Evolutionary conservation across 1,140 invertebrate species (phyloP), one percentile per base, ranked within the genome.

Genomic region (Drosophila simulans): DNA sequence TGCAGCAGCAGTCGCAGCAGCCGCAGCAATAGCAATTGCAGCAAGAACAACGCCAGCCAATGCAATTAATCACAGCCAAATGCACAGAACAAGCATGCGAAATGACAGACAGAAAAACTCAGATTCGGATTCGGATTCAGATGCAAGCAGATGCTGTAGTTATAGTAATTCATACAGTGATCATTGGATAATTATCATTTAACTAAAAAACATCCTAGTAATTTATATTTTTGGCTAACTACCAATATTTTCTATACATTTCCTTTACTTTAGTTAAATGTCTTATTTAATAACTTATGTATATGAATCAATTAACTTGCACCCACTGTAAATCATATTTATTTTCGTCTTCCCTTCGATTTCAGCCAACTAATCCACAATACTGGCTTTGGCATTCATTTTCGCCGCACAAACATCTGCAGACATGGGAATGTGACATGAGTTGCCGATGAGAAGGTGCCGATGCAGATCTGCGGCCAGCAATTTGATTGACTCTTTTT

Each of bases 31-130:
- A 3, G 46, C 25, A 51, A 51, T 51, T 51, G 13, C 42, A 39
- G 35, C 43, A 52, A 73, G 49, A 64, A 46, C 64, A 71, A 60
- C 77, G 52, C 60, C 83, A 89, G 84, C 84, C 84, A 89, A 89
- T 89, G 80, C 68, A 89, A 89, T 89, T 89, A 89, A 89, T 89
- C 84, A 89, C 84, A 89, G 85, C 84, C 84, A 84, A 89, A 89
- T 89, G 84, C 77, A 90, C 80, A 89, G 72, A 88, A 88, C 84
- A 80, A 84, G 71, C 80, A 88, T 83, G 68, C 76, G 77, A 84
- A 80, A 73, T 89, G 84, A 80, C 84, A 88, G 75, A 88, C 72
- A 66, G 68, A 70, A 69, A 53, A 58, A 66, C 27, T 60, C 49
- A 12, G 55, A 72, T 51, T 62, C 54, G n/a, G 55, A 72, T 51